These are phyloP conservation scores for Chironomus tepperi DNA, from an alignment of 1,140 invertebrate genomes.

Conservation along the genomic window DNA sequence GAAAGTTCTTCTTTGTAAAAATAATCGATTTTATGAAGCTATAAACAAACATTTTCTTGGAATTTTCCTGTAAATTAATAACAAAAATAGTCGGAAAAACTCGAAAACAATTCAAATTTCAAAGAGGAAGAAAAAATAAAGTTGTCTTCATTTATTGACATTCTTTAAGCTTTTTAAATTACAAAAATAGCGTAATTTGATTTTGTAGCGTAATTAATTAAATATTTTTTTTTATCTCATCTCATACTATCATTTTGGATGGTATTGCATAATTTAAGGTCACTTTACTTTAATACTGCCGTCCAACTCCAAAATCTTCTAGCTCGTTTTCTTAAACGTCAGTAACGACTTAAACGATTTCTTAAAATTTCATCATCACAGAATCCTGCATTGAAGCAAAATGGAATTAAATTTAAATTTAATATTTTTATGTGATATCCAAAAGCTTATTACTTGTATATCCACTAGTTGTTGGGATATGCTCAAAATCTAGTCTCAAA, in stretches of 20 bases:
- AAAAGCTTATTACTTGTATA: not conserved
- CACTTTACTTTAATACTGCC: not conserved
- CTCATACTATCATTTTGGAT: slow-evolving; percentile 5
- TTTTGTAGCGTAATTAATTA: slow-evolving; percentile 1
- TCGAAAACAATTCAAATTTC: too few relatives aligned
- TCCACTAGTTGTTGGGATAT: not conserved
- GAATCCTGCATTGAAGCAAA: not conserved
- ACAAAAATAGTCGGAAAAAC: too few relatives aligned
- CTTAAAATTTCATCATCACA: slow-evolving; percentile 9
- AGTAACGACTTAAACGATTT: not conserved
- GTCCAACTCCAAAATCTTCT: not conserved
- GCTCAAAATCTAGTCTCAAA: slow-evolving; percentile 15
- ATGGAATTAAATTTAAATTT: not conserved
- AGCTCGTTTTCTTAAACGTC: not conserved
- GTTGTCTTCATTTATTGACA: too few relatives aligned
- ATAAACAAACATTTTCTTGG: too few relatives aligned
- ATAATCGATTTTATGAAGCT: too few relatives aligned
- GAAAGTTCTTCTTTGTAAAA: too few relatives aligned
- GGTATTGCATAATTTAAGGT: not conserved
- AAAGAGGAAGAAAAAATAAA: too few relatives aligned
- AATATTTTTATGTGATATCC: not conserved
- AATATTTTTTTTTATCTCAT: not conserved
- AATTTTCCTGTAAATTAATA: too few relatives aligned
- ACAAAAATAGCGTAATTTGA: not conserved
- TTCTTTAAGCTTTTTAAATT: not conserved